Base-by-base conservation (phyloP, 37 sponge, comb jelly and placozoan species). In the Geodia barretti region DNA sequence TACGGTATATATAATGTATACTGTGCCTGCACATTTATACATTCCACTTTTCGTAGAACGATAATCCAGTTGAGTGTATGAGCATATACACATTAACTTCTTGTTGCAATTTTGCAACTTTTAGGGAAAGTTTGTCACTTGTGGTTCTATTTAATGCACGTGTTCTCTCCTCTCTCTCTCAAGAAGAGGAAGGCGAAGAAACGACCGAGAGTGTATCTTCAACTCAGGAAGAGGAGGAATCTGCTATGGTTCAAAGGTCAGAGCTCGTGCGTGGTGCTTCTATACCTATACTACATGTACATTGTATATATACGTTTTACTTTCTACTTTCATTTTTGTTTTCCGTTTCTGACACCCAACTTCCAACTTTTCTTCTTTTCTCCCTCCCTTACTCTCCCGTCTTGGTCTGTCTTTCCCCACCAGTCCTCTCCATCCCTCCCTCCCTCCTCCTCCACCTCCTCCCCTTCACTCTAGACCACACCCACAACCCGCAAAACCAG, bases 131-230 rank as follows among this genome's bases (percentile, higher is more conserved):
- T n/a, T n/a, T n/a, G n/a, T n/a, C n/a, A n/a, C n/a, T n/a, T n/a
- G n/a, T n/a, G n/a, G n/a, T n/a, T n/a, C 60, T 58, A 19, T 19
- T 19, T 58, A 19, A 58, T 19, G 11, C 19, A 58, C 19, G 60
- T 58, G 19, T 34, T 36, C 69, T 33, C 36, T 32, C 69, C 33
- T 60, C 74, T 73, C 43, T 35, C 75, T 58, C 60, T 21, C 54
- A 47, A 47, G 54, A 47, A 47, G 54, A 47, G 11, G 54, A 47
- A 17, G 54, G 14, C 54, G 54, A 47, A 14, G 54, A 47, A 47
- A 7, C 7, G 54, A 14, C 14, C 14, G 54, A 29, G 29, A 64
- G 11, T 21, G 19, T 19, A 11, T 19, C 19, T 11, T 19, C 11
- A 21, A 19, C 60, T 58, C 19, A 11, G 4, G 1, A 1, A 7